Percentiles rank a stretch among this genome's conserved stretches.
Evolutionary conservation across 2,797 vertebrate genomes (phyloP).

Genomic region (Luscinia megarhynchos): DNA sequence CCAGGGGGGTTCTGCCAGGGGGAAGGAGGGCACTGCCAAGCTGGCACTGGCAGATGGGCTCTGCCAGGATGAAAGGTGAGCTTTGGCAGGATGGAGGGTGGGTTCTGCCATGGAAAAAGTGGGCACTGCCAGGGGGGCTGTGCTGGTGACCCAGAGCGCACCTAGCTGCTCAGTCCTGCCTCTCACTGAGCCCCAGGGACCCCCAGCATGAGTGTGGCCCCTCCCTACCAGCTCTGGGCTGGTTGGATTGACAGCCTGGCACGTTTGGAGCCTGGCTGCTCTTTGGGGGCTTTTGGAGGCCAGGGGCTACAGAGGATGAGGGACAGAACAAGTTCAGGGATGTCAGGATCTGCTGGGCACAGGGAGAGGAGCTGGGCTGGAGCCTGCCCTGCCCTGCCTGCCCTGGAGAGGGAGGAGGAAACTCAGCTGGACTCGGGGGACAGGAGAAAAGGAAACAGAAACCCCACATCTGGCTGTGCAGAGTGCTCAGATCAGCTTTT

Average conservation of each 20-base stretch:
- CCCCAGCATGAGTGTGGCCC: background rate
- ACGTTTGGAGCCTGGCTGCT: background rate
- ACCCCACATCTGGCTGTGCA: background rate
- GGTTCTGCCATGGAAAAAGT: no score
- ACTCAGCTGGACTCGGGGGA: accelerated
- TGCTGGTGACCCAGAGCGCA: background rate
- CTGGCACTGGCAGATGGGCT: no score
- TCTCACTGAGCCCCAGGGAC: background rate
- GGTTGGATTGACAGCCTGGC: background rate
- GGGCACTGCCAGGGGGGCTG: background rate
- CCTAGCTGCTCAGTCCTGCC: background rate
- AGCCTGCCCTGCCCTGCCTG: background rate
- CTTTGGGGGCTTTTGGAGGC: background rate
- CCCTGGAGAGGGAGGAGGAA: background rate
- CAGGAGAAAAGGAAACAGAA: background rate
- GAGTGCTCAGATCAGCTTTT: background rate
- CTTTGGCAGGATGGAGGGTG: no score
- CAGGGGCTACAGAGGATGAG: accelerated
- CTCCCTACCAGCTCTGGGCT: background rate
- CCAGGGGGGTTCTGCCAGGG: accelerated
- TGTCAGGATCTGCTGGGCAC: accelerated
- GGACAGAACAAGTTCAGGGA: background rate
- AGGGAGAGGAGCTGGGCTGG: background rate
- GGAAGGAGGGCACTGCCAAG: no score
- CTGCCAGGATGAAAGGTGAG: no score